Percentiles rank a stretch among this genome's conserved stretches.
phyloP scores from a whole-genome alignment of 2,888 invertebrate genomes.

The Caenorhabditis sp. region DNA sequence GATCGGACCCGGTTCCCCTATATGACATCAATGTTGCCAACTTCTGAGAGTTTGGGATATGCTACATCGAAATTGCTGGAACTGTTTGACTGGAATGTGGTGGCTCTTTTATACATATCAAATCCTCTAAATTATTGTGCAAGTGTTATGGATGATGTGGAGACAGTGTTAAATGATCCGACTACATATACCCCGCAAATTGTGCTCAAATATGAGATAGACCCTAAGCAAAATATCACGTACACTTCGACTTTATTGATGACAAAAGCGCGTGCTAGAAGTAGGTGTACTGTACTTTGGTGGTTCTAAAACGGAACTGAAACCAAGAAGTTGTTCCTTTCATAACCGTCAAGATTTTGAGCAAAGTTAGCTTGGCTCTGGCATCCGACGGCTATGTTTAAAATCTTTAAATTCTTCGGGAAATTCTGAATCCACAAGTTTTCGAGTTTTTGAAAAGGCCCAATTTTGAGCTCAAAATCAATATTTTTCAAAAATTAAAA shows the following conservation, averaged over 20 bases:
- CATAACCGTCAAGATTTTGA: too few relatives aligned
- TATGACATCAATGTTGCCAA: constrained; percentile 28
- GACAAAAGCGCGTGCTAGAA: constrained; percentile 16
- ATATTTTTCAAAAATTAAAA: too few relatives aligned
- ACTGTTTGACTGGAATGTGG: constrained; percentile 23
- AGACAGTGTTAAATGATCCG: constrained; percentile 23
- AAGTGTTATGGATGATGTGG: constrained; percentile 33
- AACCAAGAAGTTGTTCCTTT: too few relatives aligned
- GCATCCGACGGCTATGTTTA: too few relatives aligned
- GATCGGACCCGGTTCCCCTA: constrained; percentile 36
- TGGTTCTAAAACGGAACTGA: too few relatives aligned
- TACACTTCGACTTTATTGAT: not conserved
- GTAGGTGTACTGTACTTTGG: constrained; percentile 7
- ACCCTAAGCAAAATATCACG: not conserved
- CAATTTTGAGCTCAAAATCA: too few relatives aligned
- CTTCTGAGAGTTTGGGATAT: constrained; percentile 22
- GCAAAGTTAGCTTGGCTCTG: too few relatives aligned
- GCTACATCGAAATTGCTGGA: constrained; percentile 23
- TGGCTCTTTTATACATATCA: constrained; percentile 30
- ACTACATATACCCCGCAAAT: constrained; percentile 4
- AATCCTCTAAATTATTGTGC: constrained; percentile 33
- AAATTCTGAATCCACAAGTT: too few relatives aligned
- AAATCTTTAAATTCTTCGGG: too few relatives aligned
- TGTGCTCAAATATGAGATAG: constrained; percentile 14
- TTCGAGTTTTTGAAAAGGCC: too few relatives aligned